phyloP scores from a whole-genome alignment of 2,113 vertebrate genomes.

The Rhinopomastus cyanomelas region DNA sequence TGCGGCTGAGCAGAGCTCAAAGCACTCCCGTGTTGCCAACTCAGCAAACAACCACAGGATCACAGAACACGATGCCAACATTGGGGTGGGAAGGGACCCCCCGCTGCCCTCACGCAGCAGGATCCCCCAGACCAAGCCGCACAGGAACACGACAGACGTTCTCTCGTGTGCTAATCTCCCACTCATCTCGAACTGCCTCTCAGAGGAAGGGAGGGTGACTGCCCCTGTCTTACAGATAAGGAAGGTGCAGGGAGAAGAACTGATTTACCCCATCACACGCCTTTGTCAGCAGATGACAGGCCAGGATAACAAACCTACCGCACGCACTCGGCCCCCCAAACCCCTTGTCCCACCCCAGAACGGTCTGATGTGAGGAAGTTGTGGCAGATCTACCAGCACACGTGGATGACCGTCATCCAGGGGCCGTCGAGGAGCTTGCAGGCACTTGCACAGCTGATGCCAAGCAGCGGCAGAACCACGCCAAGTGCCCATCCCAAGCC shows the following conservation, averaged over 20 bases:
- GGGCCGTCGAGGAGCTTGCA: not conserved
- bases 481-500: not conserved
- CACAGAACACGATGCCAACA: too few species aligned
- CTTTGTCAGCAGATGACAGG: not conserved
- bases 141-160: too few species aligned
- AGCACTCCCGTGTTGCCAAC: accelerated
- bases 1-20: not conserved
- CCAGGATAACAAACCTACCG: not conserved
- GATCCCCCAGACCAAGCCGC: too few species aligned
- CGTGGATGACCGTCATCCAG: not conserved
- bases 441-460: not conserved
- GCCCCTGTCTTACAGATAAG: not conserved
- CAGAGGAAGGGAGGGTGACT: not conserved
- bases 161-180: not conserved
- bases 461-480: not conserved
- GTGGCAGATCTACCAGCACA: not conserved
- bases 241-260: not conserved
- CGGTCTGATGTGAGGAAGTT: not conserved
- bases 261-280: not conserved
- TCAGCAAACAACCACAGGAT: not conserved
- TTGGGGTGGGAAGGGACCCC: too few species aligned
- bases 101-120: too few species aligned
- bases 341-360: not conserved
- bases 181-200: not conserved
- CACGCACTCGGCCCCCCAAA: not conserved